Evolutionary conservation across 2,113 vertebrate species (phyloP).

Genomic region (Aegypius monachus): DNA sequence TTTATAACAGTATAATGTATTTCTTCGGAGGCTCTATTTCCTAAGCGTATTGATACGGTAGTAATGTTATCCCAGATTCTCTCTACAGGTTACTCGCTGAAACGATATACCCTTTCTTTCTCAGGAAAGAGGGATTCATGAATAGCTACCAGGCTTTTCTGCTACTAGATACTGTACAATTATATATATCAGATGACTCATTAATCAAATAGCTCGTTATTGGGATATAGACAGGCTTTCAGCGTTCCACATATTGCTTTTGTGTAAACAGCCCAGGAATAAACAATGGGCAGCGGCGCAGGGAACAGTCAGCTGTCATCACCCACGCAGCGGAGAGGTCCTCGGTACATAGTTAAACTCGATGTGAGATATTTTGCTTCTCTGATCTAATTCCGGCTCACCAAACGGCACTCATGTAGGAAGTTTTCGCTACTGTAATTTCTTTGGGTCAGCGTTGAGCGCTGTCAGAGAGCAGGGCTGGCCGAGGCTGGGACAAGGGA

Average conservation of each 20-base stretch:
- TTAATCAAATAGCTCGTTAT: constrained; percentile 40
- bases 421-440: background rate
- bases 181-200: constrained; percentile 51
- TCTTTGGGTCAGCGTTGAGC: background rate
- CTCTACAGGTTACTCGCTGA: constrained; percentile 49
- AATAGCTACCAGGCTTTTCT: constrained; percentile 50
- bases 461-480: background rate
- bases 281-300: background rate
- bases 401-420: background rate
- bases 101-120: constrained; percentile 66
- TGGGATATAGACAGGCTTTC: background rate
- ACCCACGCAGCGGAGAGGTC: background rate
- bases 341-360: constrained; percentile 37
- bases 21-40: constrained; percentile 25
- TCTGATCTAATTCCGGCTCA: background rate
- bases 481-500: background rate
- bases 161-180: constrained; percentile 67
- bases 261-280: background rate
- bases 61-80: constrained; percentile 62
- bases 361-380: constrained; percentile 21
- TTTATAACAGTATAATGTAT: constrained; percentile 8
- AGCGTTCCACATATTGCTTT: background rate
- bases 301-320: background rate
- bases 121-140: constrained; percentile 45
- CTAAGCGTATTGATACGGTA: background rate